Base-by-base conservation (phyloP, 2,113 vertebrate species). In the western clawed frog (Xenopus tropicalis) region DNA sequence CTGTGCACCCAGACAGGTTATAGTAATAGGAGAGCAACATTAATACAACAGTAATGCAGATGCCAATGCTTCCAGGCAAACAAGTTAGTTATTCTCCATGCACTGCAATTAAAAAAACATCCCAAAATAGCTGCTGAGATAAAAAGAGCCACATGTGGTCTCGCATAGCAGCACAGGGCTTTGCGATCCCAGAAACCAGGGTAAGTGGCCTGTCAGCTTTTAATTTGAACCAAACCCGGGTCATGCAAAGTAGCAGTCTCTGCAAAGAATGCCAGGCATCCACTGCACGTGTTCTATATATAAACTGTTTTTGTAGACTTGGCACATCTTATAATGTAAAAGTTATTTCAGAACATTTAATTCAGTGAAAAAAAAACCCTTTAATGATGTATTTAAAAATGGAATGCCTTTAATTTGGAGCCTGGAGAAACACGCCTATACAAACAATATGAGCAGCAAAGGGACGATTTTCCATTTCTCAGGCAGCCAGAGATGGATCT, bases 261-360 rank as follows among this genome's bases (percentile, higher is more conserved):
- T 76, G 78, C 71, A 64, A 87, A 81, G 82, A 86, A 89, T 86
- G 80, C 78, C 79, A 83, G 83, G 82, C 80, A 83, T 2, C 16
- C 80, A 81, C 77, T 75, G 85, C 82, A 71, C 65, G 62, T 66
- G 68, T 79, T 81, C 87, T 87, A 81, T 85, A 85, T 82, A 85
- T 83, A 85, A 65, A 78, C 77, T 56, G 61, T 80, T 84, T 83
- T 79, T 84, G 85, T 83, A 86, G 85, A 82, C 81, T 87, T 81
- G 79, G 73, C 73, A 62, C 59, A 69, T 51, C 66, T 54, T n/a
- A 25, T 37, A 51, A 75, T 71, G 56, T 3, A 13, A 69, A 42
- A 29, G 57, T 65, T 79, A 78, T 69, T 71, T 67, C 62, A 61
- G 70, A 79, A 62, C 63, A 52, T 46, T 61, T 63, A 13, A 72